Conservation (phyloP, 2,888 invertebrate species). For the Caenorhabditis becei region DNA sequence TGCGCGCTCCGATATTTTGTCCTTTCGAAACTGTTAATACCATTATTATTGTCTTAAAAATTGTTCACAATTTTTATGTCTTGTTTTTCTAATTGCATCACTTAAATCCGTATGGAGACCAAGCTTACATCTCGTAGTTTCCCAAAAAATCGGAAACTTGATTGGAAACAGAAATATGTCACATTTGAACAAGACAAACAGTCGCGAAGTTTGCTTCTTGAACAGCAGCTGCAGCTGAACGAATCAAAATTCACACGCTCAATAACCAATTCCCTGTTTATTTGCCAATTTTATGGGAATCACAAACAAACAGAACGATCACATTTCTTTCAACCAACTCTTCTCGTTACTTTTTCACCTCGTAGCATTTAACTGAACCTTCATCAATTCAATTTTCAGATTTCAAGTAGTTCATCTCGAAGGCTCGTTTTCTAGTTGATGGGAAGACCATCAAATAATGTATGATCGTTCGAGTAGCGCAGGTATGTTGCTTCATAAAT, state of each 20-base stretch:
- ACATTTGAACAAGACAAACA: too few species aligned
- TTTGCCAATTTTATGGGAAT: conserved; percentile 6
- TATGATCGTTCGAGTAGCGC: conserved; percentile 52
- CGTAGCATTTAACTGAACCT: not conserved
- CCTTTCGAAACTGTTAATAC: not conserved
- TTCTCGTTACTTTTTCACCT: not conserved
- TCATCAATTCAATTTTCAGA: conserved; percentile 24
- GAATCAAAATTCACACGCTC: too few species aligned
- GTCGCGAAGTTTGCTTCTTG: too few species aligned
- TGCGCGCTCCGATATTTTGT: too few species aligned
- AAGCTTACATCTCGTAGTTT: too few species aligned
- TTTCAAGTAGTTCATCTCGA: conserved; percentile 1
- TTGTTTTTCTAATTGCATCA: conserved; percentile 18
- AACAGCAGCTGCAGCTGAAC: too few species aligned
- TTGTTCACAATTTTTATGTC: too few species aligned
- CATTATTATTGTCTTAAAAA: not conserved
- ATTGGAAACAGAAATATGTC: not conserved
- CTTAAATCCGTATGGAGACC: not conserved
- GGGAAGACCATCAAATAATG: conserved; percentile 62
- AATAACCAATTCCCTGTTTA: conserved; percentile 16
- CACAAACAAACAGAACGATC: conserved; percentile 25
- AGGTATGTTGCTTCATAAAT: conserved; percentile 14
- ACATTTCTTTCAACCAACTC: not conserved
- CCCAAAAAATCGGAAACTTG: not conserved
- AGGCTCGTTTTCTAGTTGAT: conserved; percentile 34